phyloP scores from a whole-genome alignment of 2,113 vertebrate species.

The Ctenodactylus gundi region DNA sequence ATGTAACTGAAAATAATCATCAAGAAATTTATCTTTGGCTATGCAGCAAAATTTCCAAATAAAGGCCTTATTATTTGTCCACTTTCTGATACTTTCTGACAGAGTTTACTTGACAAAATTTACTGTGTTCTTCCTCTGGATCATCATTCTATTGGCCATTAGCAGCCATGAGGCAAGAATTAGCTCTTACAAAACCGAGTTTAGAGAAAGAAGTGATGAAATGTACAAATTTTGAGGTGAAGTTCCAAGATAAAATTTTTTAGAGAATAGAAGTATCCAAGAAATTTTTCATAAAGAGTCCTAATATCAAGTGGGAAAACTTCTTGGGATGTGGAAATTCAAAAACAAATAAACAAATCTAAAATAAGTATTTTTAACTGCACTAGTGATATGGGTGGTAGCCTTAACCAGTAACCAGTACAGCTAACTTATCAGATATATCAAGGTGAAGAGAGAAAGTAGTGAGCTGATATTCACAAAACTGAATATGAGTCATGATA shows the following conservation, averaged over 20 bases:
- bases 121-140: background rate
- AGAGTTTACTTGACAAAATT: background rate
- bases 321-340: background rate
- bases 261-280: background rate
- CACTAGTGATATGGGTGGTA: background rate
- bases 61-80: background rate
- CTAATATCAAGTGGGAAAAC: too few relatives aligned
- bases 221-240: background rate
- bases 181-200: background rate
- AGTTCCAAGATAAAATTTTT: background rate
- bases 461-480: background rate
- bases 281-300: background rate
- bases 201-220: background rate
- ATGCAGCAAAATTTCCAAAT: background rate
- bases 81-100: background rate
- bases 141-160: background rate
- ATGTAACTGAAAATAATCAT: slow-evolving; percentile 16
- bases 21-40: slow-evolving; percentile 22
- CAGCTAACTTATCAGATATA: background rate
- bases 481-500: background rate
- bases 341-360: background rate
- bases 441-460: background rate
- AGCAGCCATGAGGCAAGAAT: background rate
- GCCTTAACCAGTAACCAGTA: background rate
- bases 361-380: background rate